A percentile compares a stretch with the other conserved stretches of the same genome.
phyloP scores from a whole-genome alignment of 2,888 invertebrate species.

The Seira musarum region DNA sequence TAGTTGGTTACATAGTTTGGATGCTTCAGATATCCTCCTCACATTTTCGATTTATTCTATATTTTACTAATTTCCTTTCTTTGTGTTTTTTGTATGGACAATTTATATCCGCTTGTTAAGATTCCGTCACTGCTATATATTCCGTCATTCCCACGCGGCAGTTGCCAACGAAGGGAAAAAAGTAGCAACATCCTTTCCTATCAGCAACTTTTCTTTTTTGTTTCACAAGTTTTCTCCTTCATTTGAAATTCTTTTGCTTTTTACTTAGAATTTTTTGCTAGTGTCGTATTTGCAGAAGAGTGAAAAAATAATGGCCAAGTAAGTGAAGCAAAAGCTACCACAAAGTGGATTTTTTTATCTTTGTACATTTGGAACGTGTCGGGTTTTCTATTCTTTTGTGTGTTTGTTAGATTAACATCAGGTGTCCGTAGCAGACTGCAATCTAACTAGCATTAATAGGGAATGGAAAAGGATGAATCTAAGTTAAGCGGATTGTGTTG shows the following conservation, averaged over 20 bases:
- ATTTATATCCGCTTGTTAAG: slow-evolving; percentile 57
- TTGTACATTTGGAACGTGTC: slow-evolving; percentile 20
- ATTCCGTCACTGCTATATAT: slow-evolving; percentile 25
- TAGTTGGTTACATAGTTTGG: background rate
- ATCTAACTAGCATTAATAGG: slow-evolving; percentile 49
- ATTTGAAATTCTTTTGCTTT: slow-evolving; percentile 10
- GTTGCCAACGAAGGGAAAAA: slow-evolving; percentile 7
- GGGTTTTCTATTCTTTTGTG: slow-evolving; percentile 27
- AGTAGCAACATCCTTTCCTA: background rate
- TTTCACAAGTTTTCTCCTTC: slow-evolving; percentile 41
- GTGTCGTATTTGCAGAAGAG: background rate
- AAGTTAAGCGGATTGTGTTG: slow-evolving; percentile 56
- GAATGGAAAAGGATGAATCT: slow-evolving; percentile 58
- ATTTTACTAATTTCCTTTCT: background rate
- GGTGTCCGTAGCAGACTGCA: slow-evolving; percentile 52
- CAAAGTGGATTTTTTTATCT: slow-evolving; percentile 1
- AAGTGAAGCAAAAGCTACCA: slow-evolving; percentile 3
- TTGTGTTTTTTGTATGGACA: slow-evolving; percentile 41
- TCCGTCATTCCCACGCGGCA: slow-evolving; percentile 18
- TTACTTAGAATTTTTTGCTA: background rate
- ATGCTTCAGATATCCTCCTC: background rate
- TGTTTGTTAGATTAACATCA: slow-evolving; percentile 55
- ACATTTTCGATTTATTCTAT: background rate
- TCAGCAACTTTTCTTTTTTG: slow-evolving; percentile 40
- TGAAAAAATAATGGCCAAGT: slow-evolving; percentile 1